These are phyloP conservation scores for Caloenas nicobarica DNA, from an alignment of 2,113 vertebrate genomes.

Conservation along the genomic window DNA sequence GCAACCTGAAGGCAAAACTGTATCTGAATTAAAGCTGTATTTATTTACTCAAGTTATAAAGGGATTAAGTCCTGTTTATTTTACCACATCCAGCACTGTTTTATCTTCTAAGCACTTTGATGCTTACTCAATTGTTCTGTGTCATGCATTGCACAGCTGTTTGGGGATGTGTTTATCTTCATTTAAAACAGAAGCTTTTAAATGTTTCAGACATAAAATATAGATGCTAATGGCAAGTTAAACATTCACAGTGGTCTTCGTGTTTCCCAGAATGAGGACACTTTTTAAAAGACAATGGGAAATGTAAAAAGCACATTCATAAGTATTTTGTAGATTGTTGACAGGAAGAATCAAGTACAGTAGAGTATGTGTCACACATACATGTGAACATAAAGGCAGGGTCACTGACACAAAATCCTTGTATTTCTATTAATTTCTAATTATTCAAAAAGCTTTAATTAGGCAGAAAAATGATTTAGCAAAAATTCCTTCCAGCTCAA, in stretches of 20 bases:
- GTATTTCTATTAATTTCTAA: neutral
- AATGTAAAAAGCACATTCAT: constrained; percentile 26
- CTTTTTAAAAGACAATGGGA: constrained; percentile 37
- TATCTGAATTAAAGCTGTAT: constrained; percentile 79
- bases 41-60: constrained; percentile 83
- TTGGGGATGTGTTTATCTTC: constrained; percentile 71
- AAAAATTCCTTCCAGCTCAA: neutral
- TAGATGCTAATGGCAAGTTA: constrained; percentile 43
- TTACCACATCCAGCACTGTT: constrained; percentile 73
- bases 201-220: constrained; percentile 63
- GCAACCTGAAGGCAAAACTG: constrained; percentile 77
- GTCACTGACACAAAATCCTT: neutral
- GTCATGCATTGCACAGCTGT: constrained; percentile 54
- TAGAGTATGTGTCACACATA: neutral
- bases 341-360: neutral
- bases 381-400: neutral
- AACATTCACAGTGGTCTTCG: constrained; percentile 33
- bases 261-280: constrained; percentile 25
- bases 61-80: constrained; percentile 83
- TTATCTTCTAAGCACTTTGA: constrained; percentile 74
- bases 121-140: constrained; percentile 73
- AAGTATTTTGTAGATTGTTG: constrained; percentile 7
- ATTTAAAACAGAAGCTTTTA: constrained; percentile 73
- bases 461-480: neutral
- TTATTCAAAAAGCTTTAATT: neutral